phyloP scores from a whole-genome alignment of 2,113 vertebrate genomes.

The Bubo blakistoni region DNA sequence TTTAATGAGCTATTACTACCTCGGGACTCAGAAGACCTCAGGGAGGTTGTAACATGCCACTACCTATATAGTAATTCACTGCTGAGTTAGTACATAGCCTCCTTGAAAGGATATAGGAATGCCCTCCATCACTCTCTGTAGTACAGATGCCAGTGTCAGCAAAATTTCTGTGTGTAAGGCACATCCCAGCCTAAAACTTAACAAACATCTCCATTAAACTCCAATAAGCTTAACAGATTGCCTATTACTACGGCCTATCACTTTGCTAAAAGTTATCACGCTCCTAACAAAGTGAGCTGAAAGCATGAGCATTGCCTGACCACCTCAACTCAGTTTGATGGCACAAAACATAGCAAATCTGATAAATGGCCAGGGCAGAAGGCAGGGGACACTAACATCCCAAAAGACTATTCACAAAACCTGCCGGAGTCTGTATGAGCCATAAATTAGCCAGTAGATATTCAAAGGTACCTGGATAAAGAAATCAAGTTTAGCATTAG shows the following conservation, averaged over 20 bases:
- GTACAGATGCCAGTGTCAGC: slow-evolving; percentile 3
- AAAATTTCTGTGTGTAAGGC: background rate
- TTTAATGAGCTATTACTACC: slow-evolving; percentile 69
- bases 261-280: background rate
- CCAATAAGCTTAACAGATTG: background rate
- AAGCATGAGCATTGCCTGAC: background rate
- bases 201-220: background rate
- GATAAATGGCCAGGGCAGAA: background rate
- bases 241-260: background rate
- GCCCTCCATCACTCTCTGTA: slow-evolving; percentile 9
- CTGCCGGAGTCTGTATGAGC: background rate
- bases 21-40: slow-evolving; percentile 56
- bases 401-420: background rate
- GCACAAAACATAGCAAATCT: background rate
- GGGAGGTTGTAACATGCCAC: slow-evolving; percentile 69
- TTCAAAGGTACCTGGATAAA: background rate
- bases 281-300: background rate
- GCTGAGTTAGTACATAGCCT: slow-evolving; percentile 60
- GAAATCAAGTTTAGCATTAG: background rate
- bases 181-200: background rate
- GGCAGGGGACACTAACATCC: background rate
- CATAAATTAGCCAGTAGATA: background rate
- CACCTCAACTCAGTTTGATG: background rate
- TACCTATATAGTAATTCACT: slow-evolving; percentile 64
- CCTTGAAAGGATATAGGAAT: slow-evolving; percentile 55